Evolutionary conservation across 2,113 vertebrate genomes (phyloP).

Genomic region (Rafetus swinhoei): DNA sequence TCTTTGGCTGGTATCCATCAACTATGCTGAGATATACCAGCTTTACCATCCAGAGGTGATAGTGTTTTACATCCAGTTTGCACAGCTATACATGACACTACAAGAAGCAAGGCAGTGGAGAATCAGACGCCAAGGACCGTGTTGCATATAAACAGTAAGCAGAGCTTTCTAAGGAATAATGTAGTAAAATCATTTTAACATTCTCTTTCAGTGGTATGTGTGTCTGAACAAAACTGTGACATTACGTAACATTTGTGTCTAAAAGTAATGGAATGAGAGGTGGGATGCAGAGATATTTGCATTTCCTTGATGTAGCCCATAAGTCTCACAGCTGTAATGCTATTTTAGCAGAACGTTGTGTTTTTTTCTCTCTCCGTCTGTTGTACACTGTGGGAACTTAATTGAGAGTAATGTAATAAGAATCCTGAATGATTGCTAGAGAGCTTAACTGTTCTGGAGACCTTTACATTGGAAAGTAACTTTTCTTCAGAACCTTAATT

Average conservation of each 20-base stretch:
- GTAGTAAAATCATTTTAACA: not conserved
- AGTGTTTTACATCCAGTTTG: not conserved
- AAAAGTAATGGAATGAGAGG: not conserved
- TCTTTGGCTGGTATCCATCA: not conserved
- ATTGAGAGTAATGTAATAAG: not conserved
- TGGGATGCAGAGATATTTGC: not conserved
- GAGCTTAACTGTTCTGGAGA: not conserved
- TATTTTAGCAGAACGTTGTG: not conserved
- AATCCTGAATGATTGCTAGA: not conserved
- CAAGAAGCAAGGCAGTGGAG: not conserved
- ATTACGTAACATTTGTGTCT: not conserved
- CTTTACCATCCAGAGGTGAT: not conserved
- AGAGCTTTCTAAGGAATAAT: not conserved
- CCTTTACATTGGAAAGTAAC: not conserved
- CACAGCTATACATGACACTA: not conserved
- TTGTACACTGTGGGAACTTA: not conserved
- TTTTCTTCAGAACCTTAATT: no score
- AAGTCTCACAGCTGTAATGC: not conserved
- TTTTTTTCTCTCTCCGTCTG: not conserved
- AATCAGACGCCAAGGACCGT: not conserved
- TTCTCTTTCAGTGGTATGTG: not conserved
- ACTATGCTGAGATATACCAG: not conserved
- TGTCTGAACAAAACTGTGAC: not conserved
- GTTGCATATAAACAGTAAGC: accelerated
- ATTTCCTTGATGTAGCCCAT: not conserved